A percentile compares a stretch with the other conserved stretches of the same genome.
phyloP scores from a whole-genome alignment of 2,888 invertebrate species.

The Cryptophagus acutangulus region DNA sequence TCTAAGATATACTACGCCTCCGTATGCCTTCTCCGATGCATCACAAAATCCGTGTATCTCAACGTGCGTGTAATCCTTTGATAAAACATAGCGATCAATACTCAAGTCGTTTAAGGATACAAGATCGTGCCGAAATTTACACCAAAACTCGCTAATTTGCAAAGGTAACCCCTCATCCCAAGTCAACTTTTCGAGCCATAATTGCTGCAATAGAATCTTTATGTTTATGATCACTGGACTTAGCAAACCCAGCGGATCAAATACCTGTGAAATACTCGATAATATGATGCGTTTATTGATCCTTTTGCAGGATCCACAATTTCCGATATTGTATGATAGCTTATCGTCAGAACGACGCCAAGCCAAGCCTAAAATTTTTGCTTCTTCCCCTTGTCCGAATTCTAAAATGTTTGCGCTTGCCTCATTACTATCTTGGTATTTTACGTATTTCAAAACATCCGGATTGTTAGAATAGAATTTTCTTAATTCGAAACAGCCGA shows the following conservation, averaged over 20 bases:
- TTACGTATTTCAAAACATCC: conserved; percentile 1
- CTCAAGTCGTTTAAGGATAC: conserved; percentile 7
- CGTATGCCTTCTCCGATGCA: conserved; percentile 12
- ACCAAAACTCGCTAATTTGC: conserved; percentile 6
- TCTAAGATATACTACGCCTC: conserved; percentile 14
- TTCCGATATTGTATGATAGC: too few species aligned
- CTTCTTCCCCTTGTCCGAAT: conserved; percentile 4
- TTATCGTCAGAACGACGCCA: conserved; percentile 7
- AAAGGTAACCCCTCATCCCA: conserved; percentile 17
- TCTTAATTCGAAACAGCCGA: conserved; percentile 7
- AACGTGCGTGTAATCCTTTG: conserved; percentile 4
- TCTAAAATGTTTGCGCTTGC: too few species aligned
- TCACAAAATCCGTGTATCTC: conserved; percentile 16
- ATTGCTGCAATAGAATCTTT: conserved; percentile 7
- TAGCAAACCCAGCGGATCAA: conserved; percentile 15
- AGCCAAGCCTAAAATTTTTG: conserved; percentile 13
- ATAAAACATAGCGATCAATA: conserved; percentile 5
- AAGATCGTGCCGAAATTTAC: conserved; percentile 6
- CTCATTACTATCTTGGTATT: not conserved
- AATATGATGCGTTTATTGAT: conserved; percentile 13
- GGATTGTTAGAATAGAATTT: conserved; percentile 13
- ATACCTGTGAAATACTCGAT: conserved; percentile 13
- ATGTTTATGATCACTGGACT: conserved; percentile 16
- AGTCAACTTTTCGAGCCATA: conserved; percentile 11
- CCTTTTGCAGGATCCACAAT: too few species aligned